phyloP scores from a whole-genome alignment of 2,888 invertebrate genomes.

The Dasypogon diadema region DNA sequence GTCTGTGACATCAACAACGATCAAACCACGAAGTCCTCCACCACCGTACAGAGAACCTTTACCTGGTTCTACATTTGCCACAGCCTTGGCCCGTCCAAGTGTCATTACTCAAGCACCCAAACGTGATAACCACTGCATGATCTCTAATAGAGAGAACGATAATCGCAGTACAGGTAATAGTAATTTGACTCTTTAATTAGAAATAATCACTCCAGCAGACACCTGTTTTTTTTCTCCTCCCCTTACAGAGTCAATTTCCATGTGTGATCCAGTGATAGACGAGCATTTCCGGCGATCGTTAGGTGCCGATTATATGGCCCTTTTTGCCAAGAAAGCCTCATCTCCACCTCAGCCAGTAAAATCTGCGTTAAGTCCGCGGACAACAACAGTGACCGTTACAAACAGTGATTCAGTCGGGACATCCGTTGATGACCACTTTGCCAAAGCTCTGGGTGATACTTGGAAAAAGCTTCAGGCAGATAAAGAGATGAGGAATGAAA shows the following conservation, averaged over 20 bases:
- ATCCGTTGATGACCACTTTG: conserved; percentile 92
- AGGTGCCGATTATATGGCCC: conserved; percentile 82
- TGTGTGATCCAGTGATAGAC: conserved; percentile 92
- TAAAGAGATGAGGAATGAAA: conserved; percentile 59
- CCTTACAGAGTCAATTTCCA: conserved; percentile 76
- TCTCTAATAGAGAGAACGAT: conserved; percentile 63
- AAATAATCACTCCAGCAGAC: neutral
- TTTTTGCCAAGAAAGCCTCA: conserved; percentile 73
- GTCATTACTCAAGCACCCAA: conserved; percentile 75
- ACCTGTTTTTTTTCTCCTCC: conserved; percentile 62
- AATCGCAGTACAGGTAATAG: conserved; percentile 62
- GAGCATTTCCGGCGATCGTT: conserved; percentile 95
- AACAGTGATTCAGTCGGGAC: conserved; percentile 70
- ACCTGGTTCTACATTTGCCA: conserved; percentile 64
- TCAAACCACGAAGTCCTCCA: conserved; percentile 64
- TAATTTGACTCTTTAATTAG: neutral
- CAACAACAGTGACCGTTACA: conserved; percentile 47
- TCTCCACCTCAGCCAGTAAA: conserved; percentile 61
- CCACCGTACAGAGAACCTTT: conserved; percentile 67
- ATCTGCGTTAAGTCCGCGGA: conserved; percentile 59
- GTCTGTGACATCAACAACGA: conserved; percentile 65
- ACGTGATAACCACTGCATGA: conserved; percentile 59
- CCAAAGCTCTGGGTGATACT: conserved; percentile 87
- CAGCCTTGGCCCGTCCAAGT: conserved; percentile 70
- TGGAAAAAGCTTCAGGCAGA: conserved; percentile 82